Evolutionary conservation across 2,113 vertebrate genomes (phyloP).

Genomic region (Microtus montanus): DNA sequence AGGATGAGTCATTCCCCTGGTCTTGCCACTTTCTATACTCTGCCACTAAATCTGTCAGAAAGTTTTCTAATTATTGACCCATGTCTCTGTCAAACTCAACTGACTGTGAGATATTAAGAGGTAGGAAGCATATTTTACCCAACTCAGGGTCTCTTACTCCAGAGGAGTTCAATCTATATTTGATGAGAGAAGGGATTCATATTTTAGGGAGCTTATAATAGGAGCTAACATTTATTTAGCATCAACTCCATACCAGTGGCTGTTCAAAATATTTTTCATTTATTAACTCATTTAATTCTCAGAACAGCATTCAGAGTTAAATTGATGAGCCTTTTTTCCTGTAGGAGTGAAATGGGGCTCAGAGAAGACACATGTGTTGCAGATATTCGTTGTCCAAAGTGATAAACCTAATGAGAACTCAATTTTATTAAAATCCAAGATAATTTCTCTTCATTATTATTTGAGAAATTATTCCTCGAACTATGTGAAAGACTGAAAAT

Average conservation of each 20-base stretch:
- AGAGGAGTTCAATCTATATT: slow-evolving; percentile 30
- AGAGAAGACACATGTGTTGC: background rate
- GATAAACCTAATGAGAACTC: background rate
- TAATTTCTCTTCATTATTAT: background rate
- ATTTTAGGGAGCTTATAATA: slow-evolving; percentile 54
- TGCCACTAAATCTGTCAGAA: slow-evolving; percentile 13
- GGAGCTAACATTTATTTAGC: slow-evolving; percentile 39
- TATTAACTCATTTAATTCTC: slow-evolving; percentile 24
- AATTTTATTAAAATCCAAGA: slow-evolving; percentile 17
- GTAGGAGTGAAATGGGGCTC: background rate
- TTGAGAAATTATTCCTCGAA: background rate
- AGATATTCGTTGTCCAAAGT: background rate
- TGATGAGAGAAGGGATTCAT: slow-evolving; percentile 34
- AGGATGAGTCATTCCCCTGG: background rate
- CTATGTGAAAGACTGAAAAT: background rate
- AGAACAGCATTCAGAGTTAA: background rate
- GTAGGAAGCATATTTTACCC: slow-evolving; percentile 38
- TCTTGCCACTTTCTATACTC: background rate
- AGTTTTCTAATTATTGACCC: slow-evolving; percentile 45
- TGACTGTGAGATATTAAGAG: slow-evolving; percentile 38
- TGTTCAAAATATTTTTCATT: background rate
- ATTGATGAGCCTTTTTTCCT: background rate
- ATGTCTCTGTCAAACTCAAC: background rate
- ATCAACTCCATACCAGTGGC: background rate
- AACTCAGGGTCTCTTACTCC: slow-evolving; percentile 38